A percentile compares a stretch with the other conserved stretches of the same genome.
Evolutionary conservation across 2,113 vertebrate genomes (phyloP).

Genomic region (Geococcyx californianus): DNA sequence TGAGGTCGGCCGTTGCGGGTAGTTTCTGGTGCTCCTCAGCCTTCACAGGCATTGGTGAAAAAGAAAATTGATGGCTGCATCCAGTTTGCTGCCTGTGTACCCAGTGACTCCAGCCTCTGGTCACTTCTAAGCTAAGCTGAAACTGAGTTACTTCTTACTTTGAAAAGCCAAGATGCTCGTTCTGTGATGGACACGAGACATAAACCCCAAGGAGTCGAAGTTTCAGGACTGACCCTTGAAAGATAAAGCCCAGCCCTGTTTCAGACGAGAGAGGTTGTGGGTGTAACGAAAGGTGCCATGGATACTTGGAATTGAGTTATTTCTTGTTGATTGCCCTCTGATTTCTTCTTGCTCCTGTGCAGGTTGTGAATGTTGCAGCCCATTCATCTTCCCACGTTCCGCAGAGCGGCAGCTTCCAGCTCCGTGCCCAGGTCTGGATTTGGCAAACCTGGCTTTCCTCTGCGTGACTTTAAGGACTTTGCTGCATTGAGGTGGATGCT

Average conservation of each 20-base stretch:
- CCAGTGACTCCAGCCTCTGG: background rate
- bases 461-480: background rate
- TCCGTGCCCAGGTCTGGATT: background rate
- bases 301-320: background rate
- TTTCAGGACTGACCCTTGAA: background rate
- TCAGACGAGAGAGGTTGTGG: background rate
- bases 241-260: background rate
- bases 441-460: background rate
- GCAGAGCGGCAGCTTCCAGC: background rate
- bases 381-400: rapidly evolving
- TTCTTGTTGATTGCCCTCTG: background rate
- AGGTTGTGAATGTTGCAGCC: background rate
- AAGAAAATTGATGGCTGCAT: background rate
- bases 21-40: background rate
- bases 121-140: background rate
- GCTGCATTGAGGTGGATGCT: background rate
- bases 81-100: background rate
- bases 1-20: background rate
- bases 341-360: background rate
- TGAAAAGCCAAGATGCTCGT: background rate
- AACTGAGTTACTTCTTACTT: background rate
- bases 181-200: background rate
- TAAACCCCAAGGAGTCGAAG: background rate
- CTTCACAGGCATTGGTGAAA: background rate
- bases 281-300: background rate